Evolutionary conservation across 2,113 vertebrate species (phyloP).

Genomic region (Tupaia chinensis): DNA sequence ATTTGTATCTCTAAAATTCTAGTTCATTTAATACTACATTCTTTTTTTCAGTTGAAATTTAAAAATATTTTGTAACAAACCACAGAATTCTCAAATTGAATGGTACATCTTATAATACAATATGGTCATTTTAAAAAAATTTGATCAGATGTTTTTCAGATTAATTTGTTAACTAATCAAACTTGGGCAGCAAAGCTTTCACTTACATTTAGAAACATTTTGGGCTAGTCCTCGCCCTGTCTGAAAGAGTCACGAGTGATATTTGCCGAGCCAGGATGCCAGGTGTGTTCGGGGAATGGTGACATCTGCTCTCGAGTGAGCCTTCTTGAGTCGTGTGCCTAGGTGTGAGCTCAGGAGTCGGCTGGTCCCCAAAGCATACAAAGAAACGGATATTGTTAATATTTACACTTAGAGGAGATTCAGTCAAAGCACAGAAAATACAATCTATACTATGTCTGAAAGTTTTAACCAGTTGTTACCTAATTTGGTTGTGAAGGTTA

Average conservation of each 20-base stretch:
- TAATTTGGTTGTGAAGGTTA: slow-evolving; percentile 77
- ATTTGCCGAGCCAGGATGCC: background rate
- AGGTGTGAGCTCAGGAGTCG: background rate
- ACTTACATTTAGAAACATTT: background rate
- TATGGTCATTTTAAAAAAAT: slow-evolving; percentile 25
- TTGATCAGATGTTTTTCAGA: background rate
- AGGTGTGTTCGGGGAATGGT: slow-evolving; percentile 42
- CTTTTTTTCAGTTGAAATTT: slow-evolving; percentile 20
- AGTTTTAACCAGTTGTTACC: slow-evolving; percentile 75
- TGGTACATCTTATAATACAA: background rate
- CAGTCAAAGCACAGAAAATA: slow-evolving; percentile 69
- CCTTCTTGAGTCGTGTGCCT: slow-evolving; percentile 22
- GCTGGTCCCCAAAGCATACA: slow-evolving; percentile 15
- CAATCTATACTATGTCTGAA: slow-evolving; percentile 69
- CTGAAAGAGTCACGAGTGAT: background rate
- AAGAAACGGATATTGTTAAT: slow-evolving; percentile 66
- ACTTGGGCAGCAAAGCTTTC: slow-evolving; percentile 20
- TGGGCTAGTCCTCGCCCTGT: background rate
- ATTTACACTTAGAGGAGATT: slow-evolving; percentile 74
- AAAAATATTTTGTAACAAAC: background rate
- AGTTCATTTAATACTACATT: slow-evolving; percentile 26
- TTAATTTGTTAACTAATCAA: slow-evolving; percentile 40
- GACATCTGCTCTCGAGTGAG: slow-evolving; percentile 35
- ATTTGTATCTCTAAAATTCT: slow-evolving; percentile 14
- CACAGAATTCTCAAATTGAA: slow-evolving; percentile 42